phyloP scores from a whole-genome alignment of 2,888 invertebrate genomes.

The Gymnoscelis rufifasciata region DNA sequence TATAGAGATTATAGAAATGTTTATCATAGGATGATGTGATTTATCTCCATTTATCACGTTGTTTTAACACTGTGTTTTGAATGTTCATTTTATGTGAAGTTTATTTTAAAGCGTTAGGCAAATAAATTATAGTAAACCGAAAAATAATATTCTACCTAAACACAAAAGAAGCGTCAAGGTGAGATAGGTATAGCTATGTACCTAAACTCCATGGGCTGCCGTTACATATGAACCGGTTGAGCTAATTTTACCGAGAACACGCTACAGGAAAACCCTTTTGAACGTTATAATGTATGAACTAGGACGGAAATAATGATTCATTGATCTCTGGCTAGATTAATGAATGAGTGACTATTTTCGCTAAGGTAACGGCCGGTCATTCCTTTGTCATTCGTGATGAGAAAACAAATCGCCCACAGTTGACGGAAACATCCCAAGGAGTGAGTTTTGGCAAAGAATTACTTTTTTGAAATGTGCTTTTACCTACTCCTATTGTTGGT shows the following conservation, averaged over 20 bases:
- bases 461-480: constrained; percentile 47
- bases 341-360: constrained; percentile 45
- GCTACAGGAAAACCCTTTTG: constrained; percentile 29
- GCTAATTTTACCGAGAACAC: constrained; percentile 25
- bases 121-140: too few species aligned
- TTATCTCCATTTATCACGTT: constrained; percentile 7
- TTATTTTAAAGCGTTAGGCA: too few species aligned
- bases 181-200: constrained; percentile 1
- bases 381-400: constrained; percentile 37
- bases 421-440: constrained; percentile 56
- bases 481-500: constrained; percentile 51
- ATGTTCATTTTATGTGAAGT: neutral
- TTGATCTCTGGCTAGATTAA: constrained; percentile 36
- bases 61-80: constrained; percentile 2
- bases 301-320: constrained; percentile 41
- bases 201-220: neutral
- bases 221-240: neutral
- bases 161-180: too few species aligned
- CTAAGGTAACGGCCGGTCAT: constrained; percentile 47
- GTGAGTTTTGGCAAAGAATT: constrained; percentile 62
- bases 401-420: constrained; percentile 41
- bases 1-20: neutral
- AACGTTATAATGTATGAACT: constrained; percentile 22
- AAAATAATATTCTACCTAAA: too few species aligned
- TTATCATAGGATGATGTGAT: constrained; percentile 3